Evolutionary conservation across 2,888 invertebrate species (phyloP).

Genomic region (Pseudolycoriella hygida): DNA sequence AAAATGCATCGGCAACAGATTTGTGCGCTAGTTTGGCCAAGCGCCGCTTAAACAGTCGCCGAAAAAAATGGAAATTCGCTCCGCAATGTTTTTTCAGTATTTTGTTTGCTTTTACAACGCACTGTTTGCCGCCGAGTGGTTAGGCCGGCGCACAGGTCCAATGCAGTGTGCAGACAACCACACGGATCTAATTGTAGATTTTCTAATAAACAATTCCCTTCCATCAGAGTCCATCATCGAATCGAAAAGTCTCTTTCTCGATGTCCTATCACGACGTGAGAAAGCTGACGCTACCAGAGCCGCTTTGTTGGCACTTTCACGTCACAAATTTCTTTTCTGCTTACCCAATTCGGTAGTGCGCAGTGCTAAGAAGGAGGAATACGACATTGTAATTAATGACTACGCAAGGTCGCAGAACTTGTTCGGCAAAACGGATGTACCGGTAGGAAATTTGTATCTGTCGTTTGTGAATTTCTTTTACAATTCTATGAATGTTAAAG

Average conservation of each 20-base stretch:
- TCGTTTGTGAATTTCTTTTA: constrained; percentile 2
- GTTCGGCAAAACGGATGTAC: constrained; percentile 84
- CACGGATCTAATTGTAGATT: no score
- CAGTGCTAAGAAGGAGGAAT: constrained; percentile 87
- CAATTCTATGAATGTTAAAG: constrained; percentile 25
- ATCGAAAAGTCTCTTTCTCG: constrained; percentile 83
- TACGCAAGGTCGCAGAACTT: constrained; percentile 90
- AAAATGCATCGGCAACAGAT: no score
- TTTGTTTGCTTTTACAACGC: no score
- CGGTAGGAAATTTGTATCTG: constrained; percentile 39
- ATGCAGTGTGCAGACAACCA: no score
- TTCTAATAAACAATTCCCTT: no score
- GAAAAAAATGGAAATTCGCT: no score
- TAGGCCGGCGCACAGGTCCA: no score
- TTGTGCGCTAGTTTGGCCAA: no score
- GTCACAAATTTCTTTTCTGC: constrained; percentile 92
- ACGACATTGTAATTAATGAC: constrained; percentile 93
- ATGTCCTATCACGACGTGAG: constrained; percentile 80
- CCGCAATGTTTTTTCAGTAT: no score
- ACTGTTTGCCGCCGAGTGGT: no score
- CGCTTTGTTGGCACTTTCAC: constrained; percentile 76
- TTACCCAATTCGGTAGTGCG: constrained; percentile 86
- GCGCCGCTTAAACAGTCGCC: no score
- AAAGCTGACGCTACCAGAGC: constrained; percentile 91
- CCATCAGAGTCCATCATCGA: constrained; percentile 66